A percentile compares a stretch with the other conserved stretches of the same genome.
These are phyloP conservation scores for Scleropages formosus DNA, from an alignment of 2,797 vertebrate species.

Conservation along the genomic window DNA sequence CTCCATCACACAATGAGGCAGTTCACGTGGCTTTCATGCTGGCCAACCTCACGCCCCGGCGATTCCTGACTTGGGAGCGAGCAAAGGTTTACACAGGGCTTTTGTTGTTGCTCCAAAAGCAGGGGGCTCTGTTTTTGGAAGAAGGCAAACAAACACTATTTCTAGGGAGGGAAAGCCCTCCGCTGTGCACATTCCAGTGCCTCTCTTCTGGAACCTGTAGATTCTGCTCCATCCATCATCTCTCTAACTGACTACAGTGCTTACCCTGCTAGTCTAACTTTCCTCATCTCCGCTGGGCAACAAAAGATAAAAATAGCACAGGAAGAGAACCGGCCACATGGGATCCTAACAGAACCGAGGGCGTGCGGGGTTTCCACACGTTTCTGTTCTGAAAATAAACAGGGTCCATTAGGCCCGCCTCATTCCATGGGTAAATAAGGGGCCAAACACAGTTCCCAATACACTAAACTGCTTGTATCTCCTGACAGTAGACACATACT, in stretches of 20 bases:
- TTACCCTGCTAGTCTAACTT: neutral
- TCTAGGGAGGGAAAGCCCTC: neutral
- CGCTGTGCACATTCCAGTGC: neutral
- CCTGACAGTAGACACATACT: neutral
- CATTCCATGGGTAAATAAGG: conserved; percentile 36
- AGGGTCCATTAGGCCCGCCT: conserved; percentile 36
- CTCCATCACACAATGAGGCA: conserved; percentile 47
- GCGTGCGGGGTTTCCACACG: conserved; percentile 23
- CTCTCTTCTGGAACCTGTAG: too few relatives aligned
- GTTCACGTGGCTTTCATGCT: conserved; percentile 37
- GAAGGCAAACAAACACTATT: neutral
- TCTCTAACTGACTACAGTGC: neutral
- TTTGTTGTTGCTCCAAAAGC: conserved; percentile 31
- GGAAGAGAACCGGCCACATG: conserved; percentile 11
- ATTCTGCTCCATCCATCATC: too few relatives aligned
- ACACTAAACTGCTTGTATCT: conserved; percentile 26
- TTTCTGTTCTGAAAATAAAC: conserved; percentile 45
- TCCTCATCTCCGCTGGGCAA: conserved; percentile 40
- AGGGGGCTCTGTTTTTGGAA: conserved; percentile 10
- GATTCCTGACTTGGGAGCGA: conserved; percentile 18
- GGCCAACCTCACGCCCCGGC: conserved; percentile 24
- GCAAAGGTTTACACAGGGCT: conserved; percentile 30
- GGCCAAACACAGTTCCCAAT: conserved; percentile 28
- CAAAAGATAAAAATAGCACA: conserved; percentile 47
- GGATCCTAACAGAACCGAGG: conserved; percentile 17